These are phyloP conservation scores for Agelastica alni DNA, from an alignment of 2,888 invertebrate genomes.

Conservation along the genomic window DNA sequence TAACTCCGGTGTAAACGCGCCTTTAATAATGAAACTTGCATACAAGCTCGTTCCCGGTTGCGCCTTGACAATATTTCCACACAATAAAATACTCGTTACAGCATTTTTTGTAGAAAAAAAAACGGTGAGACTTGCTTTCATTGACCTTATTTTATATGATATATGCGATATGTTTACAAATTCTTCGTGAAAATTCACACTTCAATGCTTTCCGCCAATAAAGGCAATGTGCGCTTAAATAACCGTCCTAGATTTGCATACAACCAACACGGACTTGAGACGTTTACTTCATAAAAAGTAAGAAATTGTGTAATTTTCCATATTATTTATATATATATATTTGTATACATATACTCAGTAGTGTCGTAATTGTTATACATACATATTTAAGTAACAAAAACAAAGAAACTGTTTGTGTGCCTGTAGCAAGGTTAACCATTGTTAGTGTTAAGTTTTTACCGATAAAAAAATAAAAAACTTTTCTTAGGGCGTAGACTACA, in stretches of 20 bases:
- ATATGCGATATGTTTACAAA: slow-evolving; percentile 5
- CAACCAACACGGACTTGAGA: too few species aligned
- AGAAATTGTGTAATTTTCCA: too few species aligned
- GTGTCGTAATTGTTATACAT: background rate
- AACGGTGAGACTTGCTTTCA: slow-evolving; percentile 3
- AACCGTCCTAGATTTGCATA: slow-evolving; percentile 3
- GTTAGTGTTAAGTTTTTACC: too few species aligned
- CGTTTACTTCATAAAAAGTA: too few species aligned
- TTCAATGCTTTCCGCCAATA: slow-evolving; percentile 4
- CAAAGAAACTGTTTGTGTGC: too few species aligned
- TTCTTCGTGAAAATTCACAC: slow-evolving; percentile 9
- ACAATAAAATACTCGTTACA: background rate
- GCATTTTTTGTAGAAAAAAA: background rate
- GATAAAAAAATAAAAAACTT: too few species aligned
- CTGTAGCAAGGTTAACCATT: too few species aligned
- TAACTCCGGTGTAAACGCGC: too few species aligned
- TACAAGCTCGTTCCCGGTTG: background rate
- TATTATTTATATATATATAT: too few species aligned
- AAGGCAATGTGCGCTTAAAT: background rate
- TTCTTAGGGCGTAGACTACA: too few species aligned
- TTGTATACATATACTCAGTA: background rate
- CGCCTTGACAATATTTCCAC: background rate
- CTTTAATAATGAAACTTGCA: too few species aligned
- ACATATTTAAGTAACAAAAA: too few species aligned
- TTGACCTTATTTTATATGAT: slow-evolving; percentile 2